phyloP scores from a whole-genome alignment of 2,797 vertebrate genomes.

The Chaetophractus vellerosus region DNA sequence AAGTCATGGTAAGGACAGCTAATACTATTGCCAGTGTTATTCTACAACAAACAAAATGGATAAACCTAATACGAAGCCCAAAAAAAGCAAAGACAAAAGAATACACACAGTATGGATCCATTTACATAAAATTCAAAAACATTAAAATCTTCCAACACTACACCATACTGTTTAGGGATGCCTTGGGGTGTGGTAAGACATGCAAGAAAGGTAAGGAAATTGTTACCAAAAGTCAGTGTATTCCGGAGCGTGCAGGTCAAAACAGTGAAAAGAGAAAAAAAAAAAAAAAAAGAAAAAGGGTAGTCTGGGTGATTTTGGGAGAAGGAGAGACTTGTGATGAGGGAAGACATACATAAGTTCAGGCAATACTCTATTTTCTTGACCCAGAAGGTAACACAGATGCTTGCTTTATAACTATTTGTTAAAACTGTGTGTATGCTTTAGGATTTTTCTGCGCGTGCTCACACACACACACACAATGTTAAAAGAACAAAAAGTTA shows the following conservation, averaged over 20 bases:
- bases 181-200: not conserved
- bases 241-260: too few species aligned
- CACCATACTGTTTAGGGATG: not conserved
- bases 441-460: not conserved
- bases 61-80: not conserved
- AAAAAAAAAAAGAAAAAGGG: too few species aligned
- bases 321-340: not conserved
- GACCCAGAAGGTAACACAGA: not conserved
- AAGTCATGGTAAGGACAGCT: not conserved
- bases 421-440: not conserved
- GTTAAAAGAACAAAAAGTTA: not conserved
- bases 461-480: not conserved
- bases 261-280: too few species aligned
- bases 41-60: slow-evolving; percentile 31
- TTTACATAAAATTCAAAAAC: not conserved
- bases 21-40: not conserved
- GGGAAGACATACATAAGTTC: not conserved
- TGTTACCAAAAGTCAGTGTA: not conserved
- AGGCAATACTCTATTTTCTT: not conserved
- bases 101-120: not conserved
- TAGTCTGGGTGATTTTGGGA: not conserved
- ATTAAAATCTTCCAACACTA: not conserved
- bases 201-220: slow-evolving; percentile 25
- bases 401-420: not conserved
- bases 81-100: not conserved